A percentile compares a stretch with the other conserved stretches of the same genome.
phyloP scores from a whole-genome alignment of 2,113 vertebrate species.

The Grus americana region DNA sequence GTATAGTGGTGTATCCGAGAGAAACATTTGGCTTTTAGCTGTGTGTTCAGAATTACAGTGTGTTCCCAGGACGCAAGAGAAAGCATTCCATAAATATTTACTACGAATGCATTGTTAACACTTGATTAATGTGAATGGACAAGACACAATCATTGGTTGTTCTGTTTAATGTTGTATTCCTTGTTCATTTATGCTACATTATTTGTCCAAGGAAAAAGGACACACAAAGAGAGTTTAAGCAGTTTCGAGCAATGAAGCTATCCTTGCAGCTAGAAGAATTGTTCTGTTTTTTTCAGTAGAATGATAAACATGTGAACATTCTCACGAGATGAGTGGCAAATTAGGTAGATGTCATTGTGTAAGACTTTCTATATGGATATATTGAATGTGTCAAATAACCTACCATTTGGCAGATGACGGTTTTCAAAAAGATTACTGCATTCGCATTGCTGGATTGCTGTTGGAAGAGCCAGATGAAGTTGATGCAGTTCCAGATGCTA shows the following conservation, averaged over 20 bases:
- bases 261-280: not conserved
- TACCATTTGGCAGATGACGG: not conserved
- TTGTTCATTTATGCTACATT: not conserved
- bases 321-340: not conserved
- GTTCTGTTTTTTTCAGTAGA: not conserved
- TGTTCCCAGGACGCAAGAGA: not conserved
- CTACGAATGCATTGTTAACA: not conserved
- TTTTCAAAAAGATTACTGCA: not conserved
- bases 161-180: not conserved
- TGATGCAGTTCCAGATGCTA: not conserved
- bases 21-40: not conserved
- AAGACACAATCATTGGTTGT: not conserved
- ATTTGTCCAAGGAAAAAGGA: not conserved
- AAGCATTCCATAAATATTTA: conserved; percentile 9
- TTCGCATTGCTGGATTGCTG: not conserved
- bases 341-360: not conserved
- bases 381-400: not conserved
- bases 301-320: not conserved
- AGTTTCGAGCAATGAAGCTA: not conserved
- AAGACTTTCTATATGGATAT: not conserved
- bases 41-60: not conserved
- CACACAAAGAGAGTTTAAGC: not conserved
- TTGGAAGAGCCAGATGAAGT: not conserved
- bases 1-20: not conserved
- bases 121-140: not conserved